These are phyloP conservation scores for Thalassophryne amazonica DNA, from an alignment of 2,797 vertebrate genomes.

Conservation along the genomic window DNA sequence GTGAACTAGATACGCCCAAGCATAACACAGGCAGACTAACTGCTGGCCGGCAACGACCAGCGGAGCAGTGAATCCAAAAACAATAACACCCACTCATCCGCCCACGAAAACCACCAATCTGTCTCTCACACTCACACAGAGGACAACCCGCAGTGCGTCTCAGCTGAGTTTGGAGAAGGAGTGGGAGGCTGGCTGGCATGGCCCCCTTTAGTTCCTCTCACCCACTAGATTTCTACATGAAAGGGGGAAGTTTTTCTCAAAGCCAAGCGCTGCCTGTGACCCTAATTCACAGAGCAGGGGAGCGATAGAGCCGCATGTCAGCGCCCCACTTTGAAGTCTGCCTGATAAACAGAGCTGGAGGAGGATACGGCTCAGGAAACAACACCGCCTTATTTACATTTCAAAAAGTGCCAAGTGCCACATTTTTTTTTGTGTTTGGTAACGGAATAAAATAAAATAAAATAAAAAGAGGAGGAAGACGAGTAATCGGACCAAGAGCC, in stretches of 20 bases:
- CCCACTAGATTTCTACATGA: constrained; percentile 68
- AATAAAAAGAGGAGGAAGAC: not conserved
- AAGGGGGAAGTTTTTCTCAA: constrained; percentile 62
- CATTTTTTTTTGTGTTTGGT: constrained; percentile 41
- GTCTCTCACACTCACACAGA: constrained; percentile 7
- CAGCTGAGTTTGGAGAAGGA: constrained; percentile 29
- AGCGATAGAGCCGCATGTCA: constrained; percentile 66
- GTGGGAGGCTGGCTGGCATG: constrained; percentile 52
- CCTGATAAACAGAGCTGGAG: constrained; percentile 72
- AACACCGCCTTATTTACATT: constrained; percentile 80
- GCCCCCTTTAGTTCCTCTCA: constrained; percentile 63
- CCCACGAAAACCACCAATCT: constrained; percentile 13
- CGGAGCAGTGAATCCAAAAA: constrained; percentile 11
- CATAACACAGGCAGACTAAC: constrained; percentile 9
- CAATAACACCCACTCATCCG: constrained; percentile 21
- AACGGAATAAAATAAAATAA: constrained; percentile 36
- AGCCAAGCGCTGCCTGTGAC: constrained; percentile 65
- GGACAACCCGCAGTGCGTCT: constrained; percentile 17
- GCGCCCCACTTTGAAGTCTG: constrained; percentile 71
- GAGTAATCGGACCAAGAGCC: not conserved
- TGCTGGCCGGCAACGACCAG: constrained; percentile 25
- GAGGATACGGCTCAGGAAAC: constrained; percentile 74
- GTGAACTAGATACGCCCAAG: constrained; percentile 6
- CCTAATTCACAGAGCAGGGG: constrained; percentile 61
- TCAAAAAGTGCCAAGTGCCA: constrained; percentile 77